Conservation (phyloP, 2,113 vertebrate species). For the Sturnira hondurensis region DNA sequence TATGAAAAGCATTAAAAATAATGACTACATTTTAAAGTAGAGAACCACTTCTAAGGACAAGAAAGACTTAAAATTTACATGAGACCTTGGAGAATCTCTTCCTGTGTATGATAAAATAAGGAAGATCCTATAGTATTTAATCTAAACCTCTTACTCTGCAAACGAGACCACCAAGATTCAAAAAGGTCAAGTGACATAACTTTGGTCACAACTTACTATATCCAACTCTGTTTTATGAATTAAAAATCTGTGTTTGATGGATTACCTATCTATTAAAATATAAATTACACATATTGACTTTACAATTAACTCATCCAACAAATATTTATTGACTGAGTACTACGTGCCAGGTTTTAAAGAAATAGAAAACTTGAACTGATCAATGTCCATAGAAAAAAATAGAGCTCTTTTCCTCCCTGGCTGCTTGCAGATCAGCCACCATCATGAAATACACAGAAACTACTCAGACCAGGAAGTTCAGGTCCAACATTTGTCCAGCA, state of each 20-base stretch:
- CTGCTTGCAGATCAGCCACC: no score
- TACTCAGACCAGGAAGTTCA: no score
- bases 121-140: background rate
- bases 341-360: background rate
- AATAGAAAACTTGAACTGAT: no score
- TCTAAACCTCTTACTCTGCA: background rate
- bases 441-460: no score
- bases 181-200: background rate
- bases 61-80: background rate
- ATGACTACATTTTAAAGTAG: background rate
- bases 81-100: background rate
- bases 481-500: no score
- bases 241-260: background rate
- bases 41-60: background rate
- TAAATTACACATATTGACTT: background rate
- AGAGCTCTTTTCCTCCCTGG: no score
- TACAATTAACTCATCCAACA: background rate
- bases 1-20: background rate
- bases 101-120: background rate
- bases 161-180: background rate
- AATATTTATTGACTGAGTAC: background rate
- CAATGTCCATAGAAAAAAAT: no score
- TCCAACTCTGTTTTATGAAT: background rate
- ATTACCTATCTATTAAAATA: background rate
- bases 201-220: background rate